phyloP scores from a whole-genome alignment of 2,113 vertebrate genomes.

The Motacilla alba region DNA sequence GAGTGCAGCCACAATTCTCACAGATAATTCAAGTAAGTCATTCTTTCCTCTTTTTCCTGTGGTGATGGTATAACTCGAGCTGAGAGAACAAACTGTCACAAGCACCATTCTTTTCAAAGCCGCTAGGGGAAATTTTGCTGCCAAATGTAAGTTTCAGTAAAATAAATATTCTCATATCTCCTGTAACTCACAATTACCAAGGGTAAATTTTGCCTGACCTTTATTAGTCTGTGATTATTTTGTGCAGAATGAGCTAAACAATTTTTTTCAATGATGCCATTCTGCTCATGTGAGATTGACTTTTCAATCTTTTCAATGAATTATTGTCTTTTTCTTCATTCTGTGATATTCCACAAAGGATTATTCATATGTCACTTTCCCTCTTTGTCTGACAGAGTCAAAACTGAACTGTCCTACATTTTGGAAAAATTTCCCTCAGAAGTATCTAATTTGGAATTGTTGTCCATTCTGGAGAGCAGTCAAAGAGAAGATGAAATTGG shows the following conservation, averaged over 20 bases:
- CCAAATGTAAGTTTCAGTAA: not conserved
- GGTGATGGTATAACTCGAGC: not conserved
- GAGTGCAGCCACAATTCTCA: slow-evolving; percentile 58
- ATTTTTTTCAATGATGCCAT: not conserved
- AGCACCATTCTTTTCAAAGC: not conserved
- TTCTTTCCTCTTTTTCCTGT: not conserved
- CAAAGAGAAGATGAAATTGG: slow-evolving; percentile 77
- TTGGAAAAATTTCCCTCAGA: slow-evolving; percentile 77
- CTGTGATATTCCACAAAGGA: not conserved
- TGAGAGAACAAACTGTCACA: not conserved
- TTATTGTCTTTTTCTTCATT: not conserved
- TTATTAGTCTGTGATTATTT: not conserved
- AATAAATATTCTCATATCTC: not conserved
- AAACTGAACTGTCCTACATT: slow-evolving; percentile 81
- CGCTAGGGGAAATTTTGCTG: not conserved
- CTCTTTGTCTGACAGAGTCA: slow-evolving; percentile 73
- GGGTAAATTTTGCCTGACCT: not conserved
- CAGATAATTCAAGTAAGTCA: slow-evolving; percentile 36
- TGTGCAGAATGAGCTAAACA: not conserved
- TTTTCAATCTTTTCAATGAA: not conserved
- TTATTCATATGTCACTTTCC: not conserved
- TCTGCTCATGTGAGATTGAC: not conserved
- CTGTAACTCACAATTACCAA: not conserved
- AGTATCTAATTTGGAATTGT: slow-evolving; percentile 89
- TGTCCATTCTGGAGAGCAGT: slow-evolving; percentile 80